Evolutionary conservation across 2,888 invertebrate species (phyloP).

Genomic region (Dusona sp.): DNA sequence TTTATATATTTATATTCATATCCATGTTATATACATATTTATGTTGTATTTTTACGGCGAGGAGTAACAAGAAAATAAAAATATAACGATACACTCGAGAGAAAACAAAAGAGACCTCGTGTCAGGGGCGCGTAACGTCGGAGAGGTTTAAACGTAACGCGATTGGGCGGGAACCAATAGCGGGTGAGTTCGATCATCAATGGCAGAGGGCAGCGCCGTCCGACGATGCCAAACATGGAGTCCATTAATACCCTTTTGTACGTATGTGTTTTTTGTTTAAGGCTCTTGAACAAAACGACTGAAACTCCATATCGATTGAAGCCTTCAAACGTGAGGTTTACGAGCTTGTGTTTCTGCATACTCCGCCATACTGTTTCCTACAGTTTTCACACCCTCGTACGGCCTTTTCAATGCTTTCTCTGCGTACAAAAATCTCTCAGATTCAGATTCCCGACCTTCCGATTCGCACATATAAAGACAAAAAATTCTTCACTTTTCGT

Average conservation of each 20-base stretch:
- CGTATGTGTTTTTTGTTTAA: neutral
- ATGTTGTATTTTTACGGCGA: neutral
- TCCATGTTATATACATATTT: neutral
- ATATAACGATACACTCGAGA: neutral
- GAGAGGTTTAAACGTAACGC: conserved; percentile 28
- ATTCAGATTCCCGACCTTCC: conserved; percentile 19
- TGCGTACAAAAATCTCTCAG: conserved; percentile 12
- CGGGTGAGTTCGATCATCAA: conserved; percentile 4
- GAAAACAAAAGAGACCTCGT: conserved; percentile 47
- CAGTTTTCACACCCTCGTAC: neutral
- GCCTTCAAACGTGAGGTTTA: neutral
- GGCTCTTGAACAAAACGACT: neutral
- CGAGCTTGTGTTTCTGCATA: neutral
- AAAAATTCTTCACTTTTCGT: conserved; percentile 55
- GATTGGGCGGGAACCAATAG: conserved; percentile 35
- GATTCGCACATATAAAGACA: conserved; percentile 14
- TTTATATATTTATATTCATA: neutral
- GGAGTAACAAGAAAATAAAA: conserved; percentile 1
- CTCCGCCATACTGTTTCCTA: neutral
- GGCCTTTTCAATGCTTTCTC: neutral
- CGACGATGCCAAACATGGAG: conserved; percentile 46
- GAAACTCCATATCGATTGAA: too few relatives aligned
- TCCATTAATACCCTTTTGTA: neutral
- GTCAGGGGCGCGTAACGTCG: conserved; percentile 30
- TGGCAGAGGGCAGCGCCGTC: conserved; percentile 15